phyloP scores from a whole-genome alignment of 2,113 vertebrate genomes.

The Tyrannus savana region DNA sequence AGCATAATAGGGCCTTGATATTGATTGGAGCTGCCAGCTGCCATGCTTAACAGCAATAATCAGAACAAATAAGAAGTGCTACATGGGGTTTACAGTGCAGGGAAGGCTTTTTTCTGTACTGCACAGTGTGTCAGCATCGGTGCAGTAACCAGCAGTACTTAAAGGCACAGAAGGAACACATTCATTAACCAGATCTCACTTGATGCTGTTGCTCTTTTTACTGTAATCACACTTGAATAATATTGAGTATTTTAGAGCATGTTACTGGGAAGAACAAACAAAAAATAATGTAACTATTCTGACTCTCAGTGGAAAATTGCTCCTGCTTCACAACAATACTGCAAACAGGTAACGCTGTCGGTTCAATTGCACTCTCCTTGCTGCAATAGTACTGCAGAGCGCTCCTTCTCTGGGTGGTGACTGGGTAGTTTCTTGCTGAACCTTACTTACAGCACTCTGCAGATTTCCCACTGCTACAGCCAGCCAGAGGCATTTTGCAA shows the following conservation, averaged over 20 bases:
- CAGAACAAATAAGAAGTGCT: background rate
- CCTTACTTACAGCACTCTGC: background rate
- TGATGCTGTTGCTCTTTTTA: background rate
- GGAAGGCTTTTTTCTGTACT: background rate
- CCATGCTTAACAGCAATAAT: background rate
- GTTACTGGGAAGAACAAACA: background rate
- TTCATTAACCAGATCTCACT: background rate
- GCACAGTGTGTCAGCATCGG: background rate
- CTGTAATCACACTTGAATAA: background rate
- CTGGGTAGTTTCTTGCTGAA: background rate
- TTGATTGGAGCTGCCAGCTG: background rate
- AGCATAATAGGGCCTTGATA: background rate
- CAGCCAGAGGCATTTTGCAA: background rate
- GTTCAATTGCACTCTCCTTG: background rate
- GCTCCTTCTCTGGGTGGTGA: background rate
- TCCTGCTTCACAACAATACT: background rate
- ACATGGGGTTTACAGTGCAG: background rate
- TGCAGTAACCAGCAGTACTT: background rate
- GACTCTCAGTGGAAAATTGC: background rate
- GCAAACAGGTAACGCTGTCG: accelerated
- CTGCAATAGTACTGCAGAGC: background rate
- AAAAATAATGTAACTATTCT: background rate
- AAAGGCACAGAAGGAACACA: background rate
- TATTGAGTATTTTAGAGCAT: background rate
- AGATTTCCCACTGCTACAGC: background rate